These are phyloP conservation scores for Myotis findleyi DNA, from an alignment of 2,797 vertebrate genomes.

Conservation along the genomic window DNA sequence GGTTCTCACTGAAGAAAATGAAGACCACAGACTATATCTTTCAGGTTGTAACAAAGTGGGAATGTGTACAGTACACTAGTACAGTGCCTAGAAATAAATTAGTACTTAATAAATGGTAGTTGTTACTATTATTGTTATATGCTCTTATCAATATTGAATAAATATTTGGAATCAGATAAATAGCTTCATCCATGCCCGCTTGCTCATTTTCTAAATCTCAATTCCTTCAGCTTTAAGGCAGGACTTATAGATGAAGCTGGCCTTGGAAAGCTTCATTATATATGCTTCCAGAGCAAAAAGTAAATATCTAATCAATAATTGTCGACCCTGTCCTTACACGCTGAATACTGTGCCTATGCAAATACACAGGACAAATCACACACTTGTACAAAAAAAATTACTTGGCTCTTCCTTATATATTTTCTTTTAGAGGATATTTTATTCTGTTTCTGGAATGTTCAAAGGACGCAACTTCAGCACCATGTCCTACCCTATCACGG, in stretches of 20 bases:
- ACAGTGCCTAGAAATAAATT: neutral
- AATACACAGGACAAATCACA: neutral
- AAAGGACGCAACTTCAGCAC: neutral
- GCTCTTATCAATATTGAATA: neutral
- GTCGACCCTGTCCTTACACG: neutral
- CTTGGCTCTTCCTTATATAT: neutral
- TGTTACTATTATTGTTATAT: neutral
- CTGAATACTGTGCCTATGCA: neutral
- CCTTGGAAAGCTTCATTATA: neutral
- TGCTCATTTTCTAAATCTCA: slow-evolving; percentile 23
- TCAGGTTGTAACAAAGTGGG: neutral
- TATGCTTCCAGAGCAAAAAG: neutral
- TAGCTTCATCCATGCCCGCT: neutral
- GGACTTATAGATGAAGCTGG: neutral
- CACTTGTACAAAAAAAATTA: neutral
- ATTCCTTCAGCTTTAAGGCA: neutral
- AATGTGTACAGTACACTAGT: neutral
- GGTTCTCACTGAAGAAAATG: neutral
- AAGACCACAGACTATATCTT: neutral
- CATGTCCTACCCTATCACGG: neutral
- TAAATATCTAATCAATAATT: neutral
- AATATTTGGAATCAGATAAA: neutral
- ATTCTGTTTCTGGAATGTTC: neutral
- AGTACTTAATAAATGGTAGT: neutral
- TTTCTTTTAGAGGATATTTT: neutral